Percentiles rank a stretch among this genome's conserved stretches.
Conservation (phyloP, 2,797 vertebrate species). For the Gymnothorax reevesii region DNA sequence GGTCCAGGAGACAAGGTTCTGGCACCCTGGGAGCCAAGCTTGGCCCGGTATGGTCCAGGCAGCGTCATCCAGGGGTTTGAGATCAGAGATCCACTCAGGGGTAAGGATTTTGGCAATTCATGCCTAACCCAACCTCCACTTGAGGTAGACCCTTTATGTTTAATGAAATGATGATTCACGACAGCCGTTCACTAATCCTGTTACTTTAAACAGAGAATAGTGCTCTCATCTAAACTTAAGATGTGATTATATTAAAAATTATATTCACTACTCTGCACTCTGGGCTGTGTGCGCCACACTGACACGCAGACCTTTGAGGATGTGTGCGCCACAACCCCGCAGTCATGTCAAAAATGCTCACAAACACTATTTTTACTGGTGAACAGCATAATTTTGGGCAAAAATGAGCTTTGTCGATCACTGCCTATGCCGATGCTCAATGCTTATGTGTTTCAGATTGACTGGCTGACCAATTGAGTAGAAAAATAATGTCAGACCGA, state of each 20-base stretch:
- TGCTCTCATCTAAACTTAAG: not conserved
- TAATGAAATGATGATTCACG: not conserved
- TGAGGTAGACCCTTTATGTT: not conserved
- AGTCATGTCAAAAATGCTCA: too few relatives aligned
- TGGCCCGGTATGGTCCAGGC: constrained; percentile 75
- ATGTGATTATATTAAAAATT: not conserved
- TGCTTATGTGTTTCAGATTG: too few relatives aligned
- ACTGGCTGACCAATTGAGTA: too few relatives aligned
- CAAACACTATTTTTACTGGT: too few relatives aligned
- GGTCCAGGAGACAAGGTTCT: constrained; percentile 79
- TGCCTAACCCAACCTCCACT: not conserved
- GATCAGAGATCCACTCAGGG: constrained; percentile 62
- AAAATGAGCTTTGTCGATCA: too few relatives aligned
- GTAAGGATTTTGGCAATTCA: constrained; percentile 51
- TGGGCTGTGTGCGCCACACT: too few relatives aligned
- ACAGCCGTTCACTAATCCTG: not conserved
- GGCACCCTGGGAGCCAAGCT: constrained; percentile 76
- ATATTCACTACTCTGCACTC: not conserved
- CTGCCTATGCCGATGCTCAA: too few relatives aligned
- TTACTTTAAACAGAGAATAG: not conserved
- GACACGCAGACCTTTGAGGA: too few relatives aligned
- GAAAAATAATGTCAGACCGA: too few relatives aligned
- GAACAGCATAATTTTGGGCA: too few relatives aligned
- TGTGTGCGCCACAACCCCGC: too few relatives aligned
- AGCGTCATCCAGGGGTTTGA: constrained; percentile 69